Conservation (phyloP, 2,888 invertebrate genomes). For the Petrophora chlorosata region DNA sequence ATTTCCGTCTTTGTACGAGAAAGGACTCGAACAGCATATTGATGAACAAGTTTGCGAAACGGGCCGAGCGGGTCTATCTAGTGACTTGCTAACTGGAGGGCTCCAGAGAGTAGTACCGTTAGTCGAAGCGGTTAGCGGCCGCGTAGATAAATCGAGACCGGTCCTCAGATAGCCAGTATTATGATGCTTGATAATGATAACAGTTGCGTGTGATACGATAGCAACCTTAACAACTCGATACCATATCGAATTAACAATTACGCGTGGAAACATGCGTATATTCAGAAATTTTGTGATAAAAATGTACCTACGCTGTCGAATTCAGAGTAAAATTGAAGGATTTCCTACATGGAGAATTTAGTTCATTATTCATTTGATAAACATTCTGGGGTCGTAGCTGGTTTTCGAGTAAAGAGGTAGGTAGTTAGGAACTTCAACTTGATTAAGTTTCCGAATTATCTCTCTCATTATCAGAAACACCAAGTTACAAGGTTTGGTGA, state of each 20-base stretch:
- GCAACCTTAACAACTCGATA: conserved; percentile 44
- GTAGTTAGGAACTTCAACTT: no score
- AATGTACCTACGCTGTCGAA: no score
- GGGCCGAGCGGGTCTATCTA: conserved; percentile 61
- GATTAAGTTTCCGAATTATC: conserved; percentile 41
- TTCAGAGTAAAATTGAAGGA: conserved; percentile 14
- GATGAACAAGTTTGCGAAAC: conserved; percentile 67
- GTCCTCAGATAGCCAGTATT: conserved; percentile 57
- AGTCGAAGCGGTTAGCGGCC: conserved; percentile 62
- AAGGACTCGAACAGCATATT: conserved; percentile 57
- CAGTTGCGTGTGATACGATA: conserved; percentile 45
- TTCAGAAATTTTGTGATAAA: no score
- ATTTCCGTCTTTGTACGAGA: conserved; percentile 57
- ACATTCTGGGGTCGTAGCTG: no score
- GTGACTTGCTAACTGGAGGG: conserved; percentile 57
- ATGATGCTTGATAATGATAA: conserved; percentile 51
- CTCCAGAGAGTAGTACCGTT: conserved; percentile 69
- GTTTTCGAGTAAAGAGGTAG: no score
- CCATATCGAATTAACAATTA: conserved; percentile 12
- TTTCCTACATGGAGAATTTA: conserved; percentile 2
- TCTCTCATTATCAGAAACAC: no score
- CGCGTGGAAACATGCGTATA: neutral
- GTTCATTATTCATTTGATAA: no score
- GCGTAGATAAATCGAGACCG: conserved; percentile 71
- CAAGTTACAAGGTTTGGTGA: conserved; percentile 50